Evolutionary conservation across 2,888 invertebrate species (phyloP), one percentile per base, ranked within the genome.

Genomic region (Meghimatium bilineatum): DNA sequence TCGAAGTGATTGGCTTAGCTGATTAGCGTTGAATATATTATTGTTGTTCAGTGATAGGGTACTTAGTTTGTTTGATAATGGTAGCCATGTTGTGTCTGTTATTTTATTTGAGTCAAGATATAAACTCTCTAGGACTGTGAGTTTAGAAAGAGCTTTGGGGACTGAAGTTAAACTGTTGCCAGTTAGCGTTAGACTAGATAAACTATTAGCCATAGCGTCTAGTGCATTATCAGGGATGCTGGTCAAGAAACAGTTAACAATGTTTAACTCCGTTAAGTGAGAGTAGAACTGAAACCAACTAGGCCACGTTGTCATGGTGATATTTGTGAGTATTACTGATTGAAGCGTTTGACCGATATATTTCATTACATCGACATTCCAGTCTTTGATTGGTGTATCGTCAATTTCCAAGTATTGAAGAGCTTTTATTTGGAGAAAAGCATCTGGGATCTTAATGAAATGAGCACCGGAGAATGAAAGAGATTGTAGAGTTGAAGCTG

Each of bases 1-100:
- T 1, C 29, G n/a, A 14, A 74, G 20, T 6, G 49, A 44, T 49
- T 74, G n/a, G 20, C 29, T 49, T 1, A 74, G 49, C 72, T 74
- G 72, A 0, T 1, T 74, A 29, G 72, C 29, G 44, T 74, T 74
- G 29, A 49, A 49, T 12, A 74, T 74, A 6, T 29, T 74, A 49
- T 74, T 74, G n/a, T 29, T 29, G 26, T 74, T 49, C 12, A 74
- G 29, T 3, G 72, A 44, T 29, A 74, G n/a, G 3, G 49, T 26
- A 17, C 10, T 6, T 29, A 74, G 29, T 49, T 74, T 74, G 49
- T 14, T 74, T 8, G 72, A 26, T 29, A 14, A 3, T 14, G 72
- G 72, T n/a, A 74, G 72, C 72, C 72, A 74, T 44, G 14, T 49
- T n/a, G 49, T 74, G 29, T 74, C 72, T 29, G 72, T 49, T n/a